These are phyloP conservation scores for Furnarius figulus DNA, from an alignment of 2,113 vertebrate species.

Conservation along the genomic window DNA sequence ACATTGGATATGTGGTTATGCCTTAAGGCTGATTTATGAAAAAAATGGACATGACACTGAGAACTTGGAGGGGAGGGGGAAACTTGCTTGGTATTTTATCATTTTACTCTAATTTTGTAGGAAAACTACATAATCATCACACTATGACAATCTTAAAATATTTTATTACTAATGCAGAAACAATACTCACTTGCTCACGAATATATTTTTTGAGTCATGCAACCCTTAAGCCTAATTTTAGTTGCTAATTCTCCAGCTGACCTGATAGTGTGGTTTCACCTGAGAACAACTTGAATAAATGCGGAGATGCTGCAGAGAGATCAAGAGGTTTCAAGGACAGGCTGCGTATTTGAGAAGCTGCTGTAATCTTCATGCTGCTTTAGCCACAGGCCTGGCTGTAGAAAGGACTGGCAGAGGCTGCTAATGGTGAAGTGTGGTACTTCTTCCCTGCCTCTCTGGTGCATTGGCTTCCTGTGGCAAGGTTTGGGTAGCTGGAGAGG, in stretches of 20 bases:
- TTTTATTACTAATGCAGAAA: background rate
- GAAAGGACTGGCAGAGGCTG: background rate
- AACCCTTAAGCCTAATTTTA: background rate
- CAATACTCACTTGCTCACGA: rapidly evolving
- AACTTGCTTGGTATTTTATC: background rate
- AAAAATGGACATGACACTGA: background rate
- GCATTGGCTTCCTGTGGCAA: background rate
- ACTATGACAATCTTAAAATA: background rate
- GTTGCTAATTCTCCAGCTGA: background rate
- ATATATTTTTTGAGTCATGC: rapidly evolving
- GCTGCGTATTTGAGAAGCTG: background rate
- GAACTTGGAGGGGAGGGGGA: background rate
- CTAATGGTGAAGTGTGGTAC: background rate
- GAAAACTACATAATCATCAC: background rate
- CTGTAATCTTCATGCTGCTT: background rate
- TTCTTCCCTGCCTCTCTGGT: rapidly evolving
- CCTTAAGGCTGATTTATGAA: background rate
- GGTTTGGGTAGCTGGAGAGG: background rate
- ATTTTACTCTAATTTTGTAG: background rate
- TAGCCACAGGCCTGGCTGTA: background rate
- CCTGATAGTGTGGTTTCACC: rapidly evolving
- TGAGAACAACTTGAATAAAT: background rate
- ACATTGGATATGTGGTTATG: background rate
- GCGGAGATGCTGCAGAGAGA: background rate
- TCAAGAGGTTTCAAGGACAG: background rate